A percentile compares a stretch with the other conserved stretches of the same genome.
phyloP scores from a whole-genome alignment of 2,888 invertebrate genomes.

The Gymnosoma rotundatum region DNA sequence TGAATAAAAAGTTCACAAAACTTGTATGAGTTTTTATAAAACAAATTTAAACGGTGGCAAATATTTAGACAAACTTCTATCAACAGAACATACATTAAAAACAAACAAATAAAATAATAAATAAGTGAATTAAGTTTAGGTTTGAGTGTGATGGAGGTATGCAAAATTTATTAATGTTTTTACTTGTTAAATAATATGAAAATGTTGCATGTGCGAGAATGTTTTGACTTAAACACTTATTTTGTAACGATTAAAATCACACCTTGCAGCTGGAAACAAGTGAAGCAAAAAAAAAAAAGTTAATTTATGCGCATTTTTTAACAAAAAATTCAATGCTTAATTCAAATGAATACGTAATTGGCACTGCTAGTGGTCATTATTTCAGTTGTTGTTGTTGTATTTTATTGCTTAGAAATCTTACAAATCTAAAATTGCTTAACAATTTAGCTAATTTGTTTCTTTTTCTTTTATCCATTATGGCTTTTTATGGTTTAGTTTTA shows the following conservation, averaged over 20 bases:
- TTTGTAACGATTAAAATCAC: slow-evolving; percentile 66
- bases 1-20: not conserved
- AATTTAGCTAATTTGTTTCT: slow-evolving; percentile 21
- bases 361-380: slow-evolving; percentile 36
- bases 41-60: slow-evolving; percentile 59
- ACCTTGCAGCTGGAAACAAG: slow-evolving; percentile 59
- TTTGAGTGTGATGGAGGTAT: not conserved
- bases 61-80: slow-evolving; percentile 63
- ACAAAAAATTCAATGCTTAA: slow-evolving; percentile 46
- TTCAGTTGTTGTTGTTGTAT: not conserved
- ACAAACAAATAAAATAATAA: slow-evolving; percentile 5
- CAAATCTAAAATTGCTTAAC: slow-evolving; percentile 48
- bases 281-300: slow-evolving; percentile 29
- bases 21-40: slow-evolving; percentile 45
- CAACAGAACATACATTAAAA: slow-evolving; percentile 40
- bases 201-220: slow-evolving; percentile 34
- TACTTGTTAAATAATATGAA: slow-evolving; percentile 1
- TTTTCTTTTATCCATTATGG: slow-evolving; percentile 40
- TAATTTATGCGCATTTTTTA: not conserved
- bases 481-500: slow-evolving; percentile 38
- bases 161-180: slow-evolving; percentile 11
- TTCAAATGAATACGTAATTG: slow-evolving; percentile 61
- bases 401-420: slow-evolving; percentile 18
- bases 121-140: not conserved
- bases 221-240: slow-evolving; percentile 42